Conservation (phyloP, 2,113 vertebrate genomes). For the Bucco capensis region DNA sequence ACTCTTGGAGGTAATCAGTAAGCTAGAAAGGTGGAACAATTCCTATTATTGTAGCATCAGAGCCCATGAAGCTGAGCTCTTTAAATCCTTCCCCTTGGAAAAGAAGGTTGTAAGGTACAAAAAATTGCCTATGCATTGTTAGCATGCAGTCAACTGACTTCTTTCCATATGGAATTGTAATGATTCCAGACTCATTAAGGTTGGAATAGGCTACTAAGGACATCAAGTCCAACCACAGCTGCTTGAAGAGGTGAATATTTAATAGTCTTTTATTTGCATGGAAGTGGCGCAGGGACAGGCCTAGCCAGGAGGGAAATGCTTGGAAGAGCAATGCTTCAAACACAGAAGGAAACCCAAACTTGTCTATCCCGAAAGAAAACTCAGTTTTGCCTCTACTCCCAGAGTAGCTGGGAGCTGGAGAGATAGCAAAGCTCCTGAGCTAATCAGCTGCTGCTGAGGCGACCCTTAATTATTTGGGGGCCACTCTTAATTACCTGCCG, state of each 20-base stretch:
- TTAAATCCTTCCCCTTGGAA: neutral
- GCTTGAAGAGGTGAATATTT: constrained; percentile 12
- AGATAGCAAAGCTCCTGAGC: neutral
- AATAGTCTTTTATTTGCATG: neutral
- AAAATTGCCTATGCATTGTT: neutral
- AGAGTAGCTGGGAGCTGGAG: neutral
- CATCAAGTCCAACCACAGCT: too few relatives aligned
- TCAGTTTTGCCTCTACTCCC: neutral
- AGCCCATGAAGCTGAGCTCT: neutral
- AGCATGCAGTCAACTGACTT: constrained; percentile 10
- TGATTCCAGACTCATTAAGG: constrained; percentile 43
- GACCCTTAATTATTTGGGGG: too few relatives aligned
- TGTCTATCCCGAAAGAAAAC: neutral
- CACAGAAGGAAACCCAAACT: neutral
- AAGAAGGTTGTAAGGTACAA: constrained; percentile 1
- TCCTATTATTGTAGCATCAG: neutral
- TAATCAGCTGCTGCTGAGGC: too few relatives aligned
- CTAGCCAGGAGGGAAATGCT: neutral
- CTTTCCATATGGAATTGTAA: neutral
- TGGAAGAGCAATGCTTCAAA: neutral
- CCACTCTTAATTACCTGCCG: too few relatives aligned
- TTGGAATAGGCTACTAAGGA: too few relatives aligned
- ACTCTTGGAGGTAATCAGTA: neutral
- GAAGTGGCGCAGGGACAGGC: neutral
- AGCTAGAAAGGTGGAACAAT: neutral